Evolutionary conservation across 2,888 invertebrate genomes (phyloP).

Genomic region (Amphipyra berbera): DNA sequence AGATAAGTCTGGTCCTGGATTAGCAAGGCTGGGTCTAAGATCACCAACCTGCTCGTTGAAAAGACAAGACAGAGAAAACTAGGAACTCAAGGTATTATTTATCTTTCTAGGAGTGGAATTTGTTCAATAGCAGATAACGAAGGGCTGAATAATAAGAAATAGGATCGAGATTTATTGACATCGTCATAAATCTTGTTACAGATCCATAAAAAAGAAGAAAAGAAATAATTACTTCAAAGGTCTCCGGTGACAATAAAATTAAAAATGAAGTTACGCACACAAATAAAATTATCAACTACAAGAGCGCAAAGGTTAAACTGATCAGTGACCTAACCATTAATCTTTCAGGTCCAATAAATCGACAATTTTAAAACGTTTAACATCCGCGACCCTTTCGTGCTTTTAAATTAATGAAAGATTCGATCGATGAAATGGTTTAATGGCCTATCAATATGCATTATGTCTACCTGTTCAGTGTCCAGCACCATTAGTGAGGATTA

Average conservation of each 20-base stretch:
- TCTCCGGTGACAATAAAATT: constrained; percentile 11
- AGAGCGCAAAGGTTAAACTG: constrained; percentile 40
- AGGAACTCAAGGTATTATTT: too few species aligned
- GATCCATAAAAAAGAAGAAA: background rate
- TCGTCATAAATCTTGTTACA: too few species aligned
- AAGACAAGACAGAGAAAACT: too few species aligned
- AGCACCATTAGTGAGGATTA: constrained; percentile 74
- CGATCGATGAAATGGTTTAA: constrained; percentile 74
- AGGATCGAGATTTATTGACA: too few species aligned
- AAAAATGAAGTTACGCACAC: constrained; percentile 27
- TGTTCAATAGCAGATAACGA: too few species aligned
- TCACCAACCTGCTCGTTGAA: too few species aligned
- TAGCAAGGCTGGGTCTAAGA: too few species aligned
- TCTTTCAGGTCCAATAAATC: constrained; percentile 62
- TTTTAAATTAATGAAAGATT: constrained; percentile 76
- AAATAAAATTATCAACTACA: constrained; percentile 41
- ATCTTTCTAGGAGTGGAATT: too few species aligned
- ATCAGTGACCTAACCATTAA: constrained; percentile 64
- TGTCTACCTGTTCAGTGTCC: constrained; percentile 57
- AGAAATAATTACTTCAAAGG: background rate
- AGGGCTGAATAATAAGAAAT: too few species aligned
- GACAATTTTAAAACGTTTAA: constrained; percentile 71
- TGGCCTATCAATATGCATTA: constrained; percentile 83
- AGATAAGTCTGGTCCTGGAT: too few species aligned
- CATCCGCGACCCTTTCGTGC: constrained; percentile 66